phyloP scores from a whole-genome alignment of 2,113 vertebrate genomes.

The Phaetusa simplex region DNA sequence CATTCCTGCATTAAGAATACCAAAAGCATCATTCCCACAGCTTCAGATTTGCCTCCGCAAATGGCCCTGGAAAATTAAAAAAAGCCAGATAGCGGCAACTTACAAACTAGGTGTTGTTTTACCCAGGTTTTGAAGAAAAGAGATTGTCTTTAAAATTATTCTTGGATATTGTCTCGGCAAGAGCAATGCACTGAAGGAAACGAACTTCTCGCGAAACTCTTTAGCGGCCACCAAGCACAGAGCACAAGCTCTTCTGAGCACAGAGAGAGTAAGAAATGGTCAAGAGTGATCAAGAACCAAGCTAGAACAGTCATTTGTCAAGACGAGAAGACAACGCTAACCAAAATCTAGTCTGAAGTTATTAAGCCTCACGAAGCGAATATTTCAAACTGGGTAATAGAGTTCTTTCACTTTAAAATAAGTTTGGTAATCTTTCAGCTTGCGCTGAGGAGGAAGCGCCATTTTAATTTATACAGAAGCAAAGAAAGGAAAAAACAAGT shows the following conservation, averaged over 20 bases:
- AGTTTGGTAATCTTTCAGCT: not conserved
- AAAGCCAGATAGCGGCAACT: not conserved
- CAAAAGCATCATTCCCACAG: fast-evolving
- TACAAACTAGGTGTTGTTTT: not conserved
- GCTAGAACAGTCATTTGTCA: not conserved
- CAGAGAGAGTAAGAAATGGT: not conserved
- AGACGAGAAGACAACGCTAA: not conserved
- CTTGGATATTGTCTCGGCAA: not conserved
- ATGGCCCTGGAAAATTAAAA: fast-evolving
- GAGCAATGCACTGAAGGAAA: not conserved
- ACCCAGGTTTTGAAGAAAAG: not conserved
- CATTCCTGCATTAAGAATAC: not conserved
- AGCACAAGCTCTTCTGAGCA: not conserved
- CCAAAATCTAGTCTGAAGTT: not conserved
- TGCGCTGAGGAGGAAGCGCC: not conserved
- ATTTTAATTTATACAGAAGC: not conserved
- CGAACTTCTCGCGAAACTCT: fast-evolving
- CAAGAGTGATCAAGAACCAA: not conserved
- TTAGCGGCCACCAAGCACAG: not conserved
- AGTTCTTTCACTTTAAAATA: not conserved
- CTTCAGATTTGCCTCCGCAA: not conserved
- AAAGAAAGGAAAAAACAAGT: not conserved
- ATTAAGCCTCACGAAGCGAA: not conserved
- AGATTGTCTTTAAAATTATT: not conserved
- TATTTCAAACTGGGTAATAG: not conserved